Base-by-base conservation (phyloP, 2,797 vertebrate species). In the Enteromius viviparus region DNA sequence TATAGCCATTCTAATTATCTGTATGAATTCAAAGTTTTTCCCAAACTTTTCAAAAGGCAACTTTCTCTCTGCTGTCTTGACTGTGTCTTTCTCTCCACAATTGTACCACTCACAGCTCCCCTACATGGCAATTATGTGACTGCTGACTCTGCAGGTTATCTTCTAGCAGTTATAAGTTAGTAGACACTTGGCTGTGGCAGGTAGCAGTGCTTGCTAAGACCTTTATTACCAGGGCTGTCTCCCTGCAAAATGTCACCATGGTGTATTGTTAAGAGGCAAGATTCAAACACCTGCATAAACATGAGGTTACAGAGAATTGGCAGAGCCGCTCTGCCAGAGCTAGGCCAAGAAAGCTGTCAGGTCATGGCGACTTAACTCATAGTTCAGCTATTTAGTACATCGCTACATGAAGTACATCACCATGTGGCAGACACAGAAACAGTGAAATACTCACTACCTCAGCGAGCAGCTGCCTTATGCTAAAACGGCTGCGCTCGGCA, bases 151-250 rank as follows among this genome's bases (percentile, higher is more conserved):
- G 81, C 85, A 85, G 49, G 76, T 83, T 86, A 80, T 81, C 58
- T 83, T 77, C 70, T 86, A 60, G 21, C 68, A 60, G 45, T 80
- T 85, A 82, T 78, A 83, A 86, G 80, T 85, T 86, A 84, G 58
- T 65, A 76, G 78, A 85, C 80, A 77, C 58, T 80, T 78, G 62
- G 60, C 83, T 77, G 81, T 81, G 77, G 64, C 84, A 84, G 86
- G 87, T 82, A 75, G 62, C 66, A 42, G 26, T 75, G 47, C 74
- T 81, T 47, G 58, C 74, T 86, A 81, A 86, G 80, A 78, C 83
- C 86, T 81, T 87, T 87, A 87, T 89, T 89, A 87, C 83, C 40
- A 76, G 64, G 34, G 62, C 71, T 85, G 88, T 81, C 84, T 86
- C 75, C 58, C 76, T 79, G 78, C 53, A 78, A 81, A 87, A 83